Conservation (phyloP, 2,113 vertebrate genomes). For the Sceloporus undulatus region DNA sequence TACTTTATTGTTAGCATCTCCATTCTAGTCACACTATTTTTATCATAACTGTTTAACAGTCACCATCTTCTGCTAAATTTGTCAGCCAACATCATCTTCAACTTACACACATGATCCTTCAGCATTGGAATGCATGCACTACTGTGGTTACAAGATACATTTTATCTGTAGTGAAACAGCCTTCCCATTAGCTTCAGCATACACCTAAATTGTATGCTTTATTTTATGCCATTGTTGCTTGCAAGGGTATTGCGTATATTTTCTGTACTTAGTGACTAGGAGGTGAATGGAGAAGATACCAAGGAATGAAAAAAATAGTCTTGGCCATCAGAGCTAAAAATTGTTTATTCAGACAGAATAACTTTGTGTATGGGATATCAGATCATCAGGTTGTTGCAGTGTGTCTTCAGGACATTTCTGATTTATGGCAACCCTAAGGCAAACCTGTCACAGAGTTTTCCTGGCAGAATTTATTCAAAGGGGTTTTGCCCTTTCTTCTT, state of each 20-base stretch:
- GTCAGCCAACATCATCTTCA: not conserved
- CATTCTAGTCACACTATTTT: slow-evolving; percentile 3
- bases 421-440: no score
- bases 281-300: no score
- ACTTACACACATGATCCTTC: not conserved
- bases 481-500: no score
- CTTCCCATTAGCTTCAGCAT: not conserved
- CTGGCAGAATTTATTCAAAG: no score
- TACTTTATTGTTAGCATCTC: not conserved
- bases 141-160: not conserved
- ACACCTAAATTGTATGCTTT: not conserved
- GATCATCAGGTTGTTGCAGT: no score
- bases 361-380: no score
- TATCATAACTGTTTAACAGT: slow-evolving; percentile 21
- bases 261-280: no score
- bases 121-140: not conserved
- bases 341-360: no score
- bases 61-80: slow-evolving; percentile 7
- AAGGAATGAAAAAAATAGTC: not conserved
- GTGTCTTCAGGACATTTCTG: no score
- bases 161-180: not conserved
- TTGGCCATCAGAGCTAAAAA: not conserved
- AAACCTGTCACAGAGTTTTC: no score
- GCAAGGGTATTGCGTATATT: not conserved
- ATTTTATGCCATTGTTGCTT: not conserved